These are phyloP conservation scores for Dendroctonus valens DNA, from an alignment of 1,140 invertebrate genomes.

Conservation along the genomic window DNA sequence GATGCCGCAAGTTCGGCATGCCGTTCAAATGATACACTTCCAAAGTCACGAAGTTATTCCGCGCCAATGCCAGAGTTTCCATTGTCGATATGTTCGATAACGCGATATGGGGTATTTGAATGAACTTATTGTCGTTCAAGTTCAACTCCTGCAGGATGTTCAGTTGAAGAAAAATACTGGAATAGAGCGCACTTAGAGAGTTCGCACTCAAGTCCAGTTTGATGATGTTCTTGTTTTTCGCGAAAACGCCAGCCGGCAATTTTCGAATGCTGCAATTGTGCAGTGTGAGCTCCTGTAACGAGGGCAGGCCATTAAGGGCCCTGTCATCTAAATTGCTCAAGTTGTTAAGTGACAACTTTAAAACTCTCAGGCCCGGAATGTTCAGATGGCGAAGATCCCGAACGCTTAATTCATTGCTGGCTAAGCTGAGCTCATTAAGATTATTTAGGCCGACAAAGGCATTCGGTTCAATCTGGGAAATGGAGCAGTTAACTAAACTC, in stretches of 20 bases:
- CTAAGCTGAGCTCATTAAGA: constrained; percentile 68
- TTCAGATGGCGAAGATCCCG: constrained; percentile 66
- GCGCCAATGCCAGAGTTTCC: constrained; percentile 68
- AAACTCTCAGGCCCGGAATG: constrained; percentile 67
- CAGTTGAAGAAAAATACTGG: constrained; percentile 66
- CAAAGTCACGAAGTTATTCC: constrained; percentile 69
- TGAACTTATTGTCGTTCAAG: constrained; percentile 69
- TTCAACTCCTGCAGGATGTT: constrained; percentile 73
- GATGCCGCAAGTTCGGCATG: constrained; percentile 67
- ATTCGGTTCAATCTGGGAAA: constrained; percentile 60
- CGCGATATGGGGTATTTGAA: constrained; percentile 73
- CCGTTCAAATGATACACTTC: constrained; percentile 75
- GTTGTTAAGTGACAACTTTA: constrained; percentile 75
- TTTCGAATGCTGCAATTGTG: constrained; percentile 66
- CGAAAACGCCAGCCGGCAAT: constrained; percentile 68
- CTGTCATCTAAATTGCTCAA: constrained; percentile 66
- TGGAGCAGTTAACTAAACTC: constrained; percentile 62
- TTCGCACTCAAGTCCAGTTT: constrained; percentile 73
- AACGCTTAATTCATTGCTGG: constrained; percentile 69
- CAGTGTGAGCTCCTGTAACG: constrained; percentile 68
- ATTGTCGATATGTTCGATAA: constrained; percentile 70
- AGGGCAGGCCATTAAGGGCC: constrained; percentile 71
- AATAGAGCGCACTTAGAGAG: constrained; percentile 61
- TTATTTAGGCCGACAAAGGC: constrained; percentile 65
- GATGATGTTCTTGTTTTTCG: constrained; percentile 70